Evolutionary conservation across 2,888 invertebrate genomes (phyloP), one percentile per base, ranked within the genome.

Genomic region (Orthonevra nobilis): DNA sequence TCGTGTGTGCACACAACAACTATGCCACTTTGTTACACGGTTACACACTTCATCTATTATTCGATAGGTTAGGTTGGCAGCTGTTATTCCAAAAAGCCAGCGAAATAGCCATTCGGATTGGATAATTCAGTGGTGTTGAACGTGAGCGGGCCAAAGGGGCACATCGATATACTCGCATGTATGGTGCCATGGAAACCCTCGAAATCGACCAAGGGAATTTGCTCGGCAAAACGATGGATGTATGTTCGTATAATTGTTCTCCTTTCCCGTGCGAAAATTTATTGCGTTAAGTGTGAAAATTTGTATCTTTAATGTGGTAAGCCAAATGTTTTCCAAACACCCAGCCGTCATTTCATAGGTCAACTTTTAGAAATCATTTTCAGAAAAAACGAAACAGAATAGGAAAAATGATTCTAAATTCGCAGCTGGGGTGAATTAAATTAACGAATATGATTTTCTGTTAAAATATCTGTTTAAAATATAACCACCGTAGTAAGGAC

Each of bases 201-300:
- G 12, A 23, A 58, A 68, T 50, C 42, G 66, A 48, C 50, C 48
- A 73, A 66, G 61, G 73, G 66, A 73, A 50, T 36, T 23, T 50
- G 14, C 10, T 58, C n/a, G n/a, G n/a, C n/a, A n/a, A n/a, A n/a
- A n/a, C n/a, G n/a, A n/a, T n/a, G n/a, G n/a, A 23, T 32, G 40
- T 38, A 2, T 34, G 32, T 4, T 20, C 28, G 20, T 30, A 32
- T 61, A 44, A 52, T 42, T 73, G 66, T 50, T 38, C 60, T 61
- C 73, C 73, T 66, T 79, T 79, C 79, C 56, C 12, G 54, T 44
- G 46, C 20, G 17, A 44, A 54, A 73, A 73, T 79, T 73, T 73
- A 79, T 79, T 56, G 50, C 66, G 14, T 30, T 48, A 54, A 40
- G 66, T 63, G 61, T 56, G 66, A 79, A 72, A 61, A 48, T 54